phyloP scores from a whole-genome alignment of 37 sponge, comb jelly and placozoan genomes.

The Theonella swinhoei region DNA sequence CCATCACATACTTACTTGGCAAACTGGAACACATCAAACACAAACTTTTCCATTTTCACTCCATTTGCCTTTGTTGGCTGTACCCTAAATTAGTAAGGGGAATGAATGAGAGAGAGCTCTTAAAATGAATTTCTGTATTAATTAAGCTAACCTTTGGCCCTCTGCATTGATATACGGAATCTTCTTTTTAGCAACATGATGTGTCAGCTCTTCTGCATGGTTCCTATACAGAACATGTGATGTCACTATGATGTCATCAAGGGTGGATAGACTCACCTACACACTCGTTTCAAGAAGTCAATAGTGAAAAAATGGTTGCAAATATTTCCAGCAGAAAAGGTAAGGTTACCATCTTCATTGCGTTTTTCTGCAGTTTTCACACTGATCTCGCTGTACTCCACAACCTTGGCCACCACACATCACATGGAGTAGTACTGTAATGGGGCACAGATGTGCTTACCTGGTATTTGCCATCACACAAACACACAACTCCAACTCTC shows the following conservation, averaged over 20 bases:
- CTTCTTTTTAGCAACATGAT: constrained; percentile 96
- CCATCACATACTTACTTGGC: constrained; percentile 61
- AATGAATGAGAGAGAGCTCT: no score
- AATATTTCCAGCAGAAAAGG: constrained; percentile 93
- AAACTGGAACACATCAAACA: constrained; percentile 98
- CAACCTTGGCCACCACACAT: constrained; percentile 57
- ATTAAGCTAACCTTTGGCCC: constrained; percentile 42
- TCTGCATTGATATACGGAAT: constrained; percentile 75
- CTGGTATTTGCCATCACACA: constrained; percentile 83
- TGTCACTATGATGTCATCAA: background rate
- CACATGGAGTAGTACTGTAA: background rate
- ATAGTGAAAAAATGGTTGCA: constrained; percentile 94
- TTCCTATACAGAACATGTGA: constrained; percentile 8
- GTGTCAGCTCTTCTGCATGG: constrained; percentile 59
- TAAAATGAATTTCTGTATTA: background rate
- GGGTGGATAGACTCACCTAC: constrained; percentile 37
- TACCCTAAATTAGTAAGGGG: constrained; percentile 14
- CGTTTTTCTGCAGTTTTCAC: constrained; percentile 77
- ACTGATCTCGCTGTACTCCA: constrained; percentile 98
- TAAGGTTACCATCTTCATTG: constrained; percentile 76
- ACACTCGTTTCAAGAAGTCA: constrained; percentile 74
- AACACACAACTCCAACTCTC: constrained; percentile 93
- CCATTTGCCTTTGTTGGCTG: constrained; percentile 80
- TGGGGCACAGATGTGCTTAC: no score
- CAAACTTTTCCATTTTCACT: constrained; percentile 99